phyloP scores from a whole-genome alignment of 1,140 invertebrate genomes.

The Eumeta japonica region DNA sequence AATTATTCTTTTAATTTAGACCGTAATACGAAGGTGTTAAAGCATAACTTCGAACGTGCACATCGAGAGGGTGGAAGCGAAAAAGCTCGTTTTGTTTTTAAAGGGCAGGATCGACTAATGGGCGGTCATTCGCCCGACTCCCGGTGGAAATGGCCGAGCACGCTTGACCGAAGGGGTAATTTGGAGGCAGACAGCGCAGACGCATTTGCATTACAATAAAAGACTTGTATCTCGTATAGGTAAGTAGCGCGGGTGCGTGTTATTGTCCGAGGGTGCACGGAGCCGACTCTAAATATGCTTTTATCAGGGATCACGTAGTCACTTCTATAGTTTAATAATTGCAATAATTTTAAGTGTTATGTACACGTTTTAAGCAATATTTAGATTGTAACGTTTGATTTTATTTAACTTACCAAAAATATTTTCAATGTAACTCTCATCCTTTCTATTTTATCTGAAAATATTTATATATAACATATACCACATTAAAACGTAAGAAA shows the following conservation, averaged over 20 bases:
- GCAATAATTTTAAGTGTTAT: too few species aligned
- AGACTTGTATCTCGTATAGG: conserved; percentile 33
- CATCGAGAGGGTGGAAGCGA: background rate
- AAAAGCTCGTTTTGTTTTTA: conserved; percentile 35
- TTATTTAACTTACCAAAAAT: too few species aligned
- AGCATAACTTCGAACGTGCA: background rate
- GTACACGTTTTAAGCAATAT: too few species aligned
- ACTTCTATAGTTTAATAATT: too few species aligned
- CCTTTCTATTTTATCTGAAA: too few species aligned
- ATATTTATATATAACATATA: too few species aligned
- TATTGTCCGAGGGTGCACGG: conserved; percentile 40
- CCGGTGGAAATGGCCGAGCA: conserved; percentile 6
- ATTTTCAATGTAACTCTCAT: too few species aligned
- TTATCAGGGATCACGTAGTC: too few species aligned
- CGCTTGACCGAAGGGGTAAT: conserved; percentile 51
- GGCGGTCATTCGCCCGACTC: conserved; percentile 34
- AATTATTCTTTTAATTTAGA: background rate
- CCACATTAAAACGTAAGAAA: too few species aligned
- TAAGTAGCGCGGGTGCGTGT: conserved; percentile 20
- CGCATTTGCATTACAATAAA: conserved; percentile 53
- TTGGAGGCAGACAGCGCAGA: conserved; percentile 48
- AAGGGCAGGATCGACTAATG: conserved; percentile 44
- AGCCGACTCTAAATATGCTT: too few species aligned
- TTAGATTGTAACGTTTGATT: too few species aligned
- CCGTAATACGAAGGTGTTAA: background rate